A percentile compares a stretch with the other conserved stretches of the same genome.
Conservation (phyloP, 2,113 vertebrate genomes). For the Petromus typicus region DNA sequence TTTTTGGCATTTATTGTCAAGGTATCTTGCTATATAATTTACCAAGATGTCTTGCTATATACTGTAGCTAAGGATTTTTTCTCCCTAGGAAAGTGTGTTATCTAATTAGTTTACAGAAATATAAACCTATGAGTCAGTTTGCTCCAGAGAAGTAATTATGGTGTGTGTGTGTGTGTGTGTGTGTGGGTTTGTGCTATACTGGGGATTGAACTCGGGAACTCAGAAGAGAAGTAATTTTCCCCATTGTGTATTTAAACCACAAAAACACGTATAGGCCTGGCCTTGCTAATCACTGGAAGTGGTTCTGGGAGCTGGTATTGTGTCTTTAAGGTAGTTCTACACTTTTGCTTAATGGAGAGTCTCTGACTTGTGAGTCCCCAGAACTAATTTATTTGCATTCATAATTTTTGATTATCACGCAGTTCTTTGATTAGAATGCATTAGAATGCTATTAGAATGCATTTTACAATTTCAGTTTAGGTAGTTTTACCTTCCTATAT, state of each 20-base stretch:
- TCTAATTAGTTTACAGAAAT: constrained; percentile 39
- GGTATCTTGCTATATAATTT: neutral
- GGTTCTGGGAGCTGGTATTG: neutral
- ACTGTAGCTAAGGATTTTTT: neutral
- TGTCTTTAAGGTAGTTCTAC: neutral
- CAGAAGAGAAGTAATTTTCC: neutral
- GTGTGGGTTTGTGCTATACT: no score
- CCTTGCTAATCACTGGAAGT: neutral
- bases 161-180: no score
- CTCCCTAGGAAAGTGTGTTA: neutral
- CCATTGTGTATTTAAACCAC: neutral
- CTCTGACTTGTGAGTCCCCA: neutral
- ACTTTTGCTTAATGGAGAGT: neutral
- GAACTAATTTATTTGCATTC: neutral
- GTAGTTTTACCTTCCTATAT: neutral
- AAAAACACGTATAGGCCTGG: neutral
- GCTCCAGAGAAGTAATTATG: neutral
- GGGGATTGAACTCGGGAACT: no score
- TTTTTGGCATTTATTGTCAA: neutral
- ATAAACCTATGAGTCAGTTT: neutral
- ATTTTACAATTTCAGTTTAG: neutral
- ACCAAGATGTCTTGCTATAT: neutral
- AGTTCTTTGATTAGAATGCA: neutral
- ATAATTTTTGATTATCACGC: neutral
- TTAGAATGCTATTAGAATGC: neutral